These are phyloP conservation scores for Cottoperca gobio DNA, from an alignment of 2,797 vertebrate species.

Conservation along the genomic window DNA sequence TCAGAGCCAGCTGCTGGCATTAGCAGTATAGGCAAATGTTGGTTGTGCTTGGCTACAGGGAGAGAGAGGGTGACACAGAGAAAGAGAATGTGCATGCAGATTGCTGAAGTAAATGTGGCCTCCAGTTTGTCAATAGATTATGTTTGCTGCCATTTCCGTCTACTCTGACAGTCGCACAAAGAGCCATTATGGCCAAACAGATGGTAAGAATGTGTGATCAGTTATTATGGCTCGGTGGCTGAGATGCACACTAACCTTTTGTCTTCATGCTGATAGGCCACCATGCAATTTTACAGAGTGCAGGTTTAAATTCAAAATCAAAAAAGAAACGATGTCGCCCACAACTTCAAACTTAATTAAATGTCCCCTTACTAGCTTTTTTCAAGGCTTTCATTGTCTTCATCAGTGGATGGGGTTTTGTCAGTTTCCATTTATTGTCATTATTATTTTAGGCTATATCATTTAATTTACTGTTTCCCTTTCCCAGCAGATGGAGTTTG, in stretches of 20 bases:
- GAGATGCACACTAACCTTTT: not conserved
- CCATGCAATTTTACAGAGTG: not conserved
- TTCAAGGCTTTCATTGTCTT: not conserved
- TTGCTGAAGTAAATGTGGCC: not conserved
- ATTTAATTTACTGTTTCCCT: not conserved
- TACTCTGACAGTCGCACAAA: conserved; percentile 10
- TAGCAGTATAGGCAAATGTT: not conserved
- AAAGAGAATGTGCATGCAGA: not conserved
- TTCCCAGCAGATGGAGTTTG: not conserved
- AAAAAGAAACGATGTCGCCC: not conserved
- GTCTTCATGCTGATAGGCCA: not conserved
- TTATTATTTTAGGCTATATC: not conserved
- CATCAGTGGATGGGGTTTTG: not conserved
- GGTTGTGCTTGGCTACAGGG: too few species aligned
- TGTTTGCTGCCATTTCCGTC: conserved; percentile 19
- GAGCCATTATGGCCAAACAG: not conserved
- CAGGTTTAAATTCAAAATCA: conserved; percentile 5
- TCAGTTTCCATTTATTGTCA: not conserved
- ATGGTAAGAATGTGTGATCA: too few species aligned
- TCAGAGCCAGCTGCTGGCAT: conserved; percentile 23
- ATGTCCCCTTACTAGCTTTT: not conserved
- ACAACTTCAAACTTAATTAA: not conserved
- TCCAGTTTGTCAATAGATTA: conserved; percentile 27
- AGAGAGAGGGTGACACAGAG: not conserved
- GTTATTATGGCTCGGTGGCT: conserved; percentile 14